A percentile compares a stretch with the other conserved stretches of the same genome.
phyloP scores from a whole-genome alignment of 2,888 invertebrate genomes.

The Piscicola geometra region DNA sequence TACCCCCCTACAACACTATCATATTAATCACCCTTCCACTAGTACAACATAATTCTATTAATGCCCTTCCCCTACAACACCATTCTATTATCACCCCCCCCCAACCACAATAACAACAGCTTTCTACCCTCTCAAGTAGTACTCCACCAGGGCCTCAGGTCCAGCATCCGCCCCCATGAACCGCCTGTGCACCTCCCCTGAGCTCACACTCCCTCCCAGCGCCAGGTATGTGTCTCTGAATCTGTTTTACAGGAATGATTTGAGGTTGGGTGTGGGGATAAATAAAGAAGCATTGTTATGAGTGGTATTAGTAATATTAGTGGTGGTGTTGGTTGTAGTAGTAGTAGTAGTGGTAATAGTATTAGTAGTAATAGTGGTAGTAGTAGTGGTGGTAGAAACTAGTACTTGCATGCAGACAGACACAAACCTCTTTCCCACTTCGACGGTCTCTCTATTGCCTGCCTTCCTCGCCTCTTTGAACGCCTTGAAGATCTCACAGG shows the following conservation, averaged over 20 bases:
- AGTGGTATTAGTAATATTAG: too few species aligned
- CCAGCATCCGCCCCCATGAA: slow-evolving; percentile 89
- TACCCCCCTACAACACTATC: too few species aligned
- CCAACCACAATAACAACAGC: too few species aligned
- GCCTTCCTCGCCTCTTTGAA: slow-evolving; percentile 67
- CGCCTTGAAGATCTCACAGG: slow-evolving; percentile 81
- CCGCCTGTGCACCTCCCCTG: slow-evolving; percentile 78
- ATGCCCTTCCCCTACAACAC: too few species aligned
- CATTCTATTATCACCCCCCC: slow-evolving; percentile 4
- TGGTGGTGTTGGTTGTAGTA: too few species aligned
- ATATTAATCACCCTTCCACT: too few species aligned
- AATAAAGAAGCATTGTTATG: neutral
- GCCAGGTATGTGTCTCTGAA: slow-evolving; percentile 79
- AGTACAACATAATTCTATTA: too few species aligned
- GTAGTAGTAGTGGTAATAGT: too few species aligned
- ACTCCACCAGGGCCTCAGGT: slow-evolving; percentile 68
- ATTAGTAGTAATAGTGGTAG: too few species aligned
- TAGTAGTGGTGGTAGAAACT: too few species aligned
- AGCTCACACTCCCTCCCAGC: slow-evolving; percentile 74
- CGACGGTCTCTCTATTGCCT: slow-evolving; percentile 48
- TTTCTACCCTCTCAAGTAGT: slow-evolving; percentile 22
- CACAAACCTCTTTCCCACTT: slow-evolving; percentile 51
- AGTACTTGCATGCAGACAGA: too few species aligned
- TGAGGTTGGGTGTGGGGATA: neutral
- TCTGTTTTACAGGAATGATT: too few species aligned